Percentiles rank a stretch among this genome's conserved stretches.
Conservation (phyloP, 2,888 invertebrate genomes). For the Meganola albula region DNA sequence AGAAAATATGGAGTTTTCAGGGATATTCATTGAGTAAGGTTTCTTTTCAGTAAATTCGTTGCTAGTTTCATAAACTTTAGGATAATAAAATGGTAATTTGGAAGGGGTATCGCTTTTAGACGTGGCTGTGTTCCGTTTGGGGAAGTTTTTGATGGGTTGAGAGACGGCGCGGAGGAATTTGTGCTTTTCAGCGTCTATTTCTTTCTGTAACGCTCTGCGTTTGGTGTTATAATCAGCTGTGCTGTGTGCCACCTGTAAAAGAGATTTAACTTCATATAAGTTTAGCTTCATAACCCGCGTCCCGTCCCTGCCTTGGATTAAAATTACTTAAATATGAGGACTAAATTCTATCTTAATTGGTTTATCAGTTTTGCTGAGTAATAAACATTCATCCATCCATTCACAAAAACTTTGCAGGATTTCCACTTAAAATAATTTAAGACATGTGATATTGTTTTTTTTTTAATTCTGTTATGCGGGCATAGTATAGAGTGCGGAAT, state of each 20-base stretch:
- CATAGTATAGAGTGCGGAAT: too few species aligned
- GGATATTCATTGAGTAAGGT: slow-evolving; percentile 66
- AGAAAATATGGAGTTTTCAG: slow-evolving; percentile 60
- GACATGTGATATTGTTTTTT: too few species aligned
- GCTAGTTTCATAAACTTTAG: slow-evolving; percentile 22
- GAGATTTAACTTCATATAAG: too few species aligned
- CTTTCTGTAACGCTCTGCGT: slow-evolving; percentile 65
- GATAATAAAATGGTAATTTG: slow-evolving; percentile 60
- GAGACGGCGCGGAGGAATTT: slow-evolving; percentile 33
- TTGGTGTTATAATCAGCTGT: slow-evolving; percentile 65
- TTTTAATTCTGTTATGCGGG: too few species aligned
- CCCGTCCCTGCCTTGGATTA: too few species aligned
- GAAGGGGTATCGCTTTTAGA: slow-evolving; percentile 44
- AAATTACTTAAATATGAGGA: too few species aligned
- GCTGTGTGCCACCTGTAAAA: slow-evolving; percentile 72
- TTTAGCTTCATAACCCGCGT: too few species aligned
- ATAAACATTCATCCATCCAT: too few species aligned
- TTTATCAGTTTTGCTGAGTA: too few species aligned
- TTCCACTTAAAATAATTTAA: too few species aligned
- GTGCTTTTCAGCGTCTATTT: slow-evolving; percentile 58
- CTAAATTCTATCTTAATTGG: too few species aligned
- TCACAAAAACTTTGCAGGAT: too few species aligned
- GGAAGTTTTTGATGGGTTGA: slow-evolving; percentile 15
- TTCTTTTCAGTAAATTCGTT: slow-evolving; percentile 29
- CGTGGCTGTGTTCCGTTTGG: slow-evolving; percentile 23